A percentile compares a stretch with the other conserved stretches of the same genome.
phyloP scores from a whole-genome alignment of 2,113 vertebrate species.

The Oryzias celebensis region DNA sequence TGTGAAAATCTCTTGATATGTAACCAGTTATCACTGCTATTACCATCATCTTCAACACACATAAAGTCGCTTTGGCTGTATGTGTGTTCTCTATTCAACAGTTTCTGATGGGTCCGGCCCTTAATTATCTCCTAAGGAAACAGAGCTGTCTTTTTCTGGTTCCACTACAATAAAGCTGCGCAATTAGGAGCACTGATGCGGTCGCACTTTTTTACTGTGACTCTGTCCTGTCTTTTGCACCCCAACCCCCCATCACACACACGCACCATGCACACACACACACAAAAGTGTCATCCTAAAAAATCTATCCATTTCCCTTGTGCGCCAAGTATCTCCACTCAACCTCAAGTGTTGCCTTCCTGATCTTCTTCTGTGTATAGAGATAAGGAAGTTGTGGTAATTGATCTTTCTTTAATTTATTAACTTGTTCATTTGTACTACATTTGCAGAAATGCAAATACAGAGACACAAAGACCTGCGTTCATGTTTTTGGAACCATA shows the following conservation, averaged over 20 bases:
- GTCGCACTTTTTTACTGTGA: constrained; percentile 51
- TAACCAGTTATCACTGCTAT: constrained; percentile 65
- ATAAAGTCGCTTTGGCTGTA: constrained; percentile 19
- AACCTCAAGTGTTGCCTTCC: constrained; percentile 66
- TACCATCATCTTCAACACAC: constrained; percentile 50
- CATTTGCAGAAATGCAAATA: not conserved
- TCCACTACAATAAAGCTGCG: constrained; percentile 75
- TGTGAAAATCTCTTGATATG: constrained; percentile 65
- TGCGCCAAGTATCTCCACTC: constrained; percentile 45
- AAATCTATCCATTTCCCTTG: constrained; percentile 63
- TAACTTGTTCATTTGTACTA: not conserved
- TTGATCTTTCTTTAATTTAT: not conserved
- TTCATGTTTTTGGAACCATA: constrained; percentile 13
- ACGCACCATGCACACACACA: constrained; percentile 8
- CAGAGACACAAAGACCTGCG: constrained; percentile 25
- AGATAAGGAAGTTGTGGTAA: constrained; percentile 69
- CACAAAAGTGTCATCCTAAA: constrained; percentile 46
- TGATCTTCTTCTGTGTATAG: constrained; percentile 55
- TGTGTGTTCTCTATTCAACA: constrained; percentile 62
- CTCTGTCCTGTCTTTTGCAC: constrained; percentile 22
- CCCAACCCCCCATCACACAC: constrained; percentile 2
- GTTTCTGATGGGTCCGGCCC: constrained; percentile 71
- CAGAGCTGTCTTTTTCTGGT: constrained; percentile 73
- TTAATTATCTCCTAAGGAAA: constrained; percentile 76
- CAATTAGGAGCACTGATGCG: constrained; percentile 70